Evolutionary conservation across 2,888 invertebrate species (phyloP), one percentile per base, ranked within the genome.

Genomic region (Lepidochitona cinerea): DNA sequence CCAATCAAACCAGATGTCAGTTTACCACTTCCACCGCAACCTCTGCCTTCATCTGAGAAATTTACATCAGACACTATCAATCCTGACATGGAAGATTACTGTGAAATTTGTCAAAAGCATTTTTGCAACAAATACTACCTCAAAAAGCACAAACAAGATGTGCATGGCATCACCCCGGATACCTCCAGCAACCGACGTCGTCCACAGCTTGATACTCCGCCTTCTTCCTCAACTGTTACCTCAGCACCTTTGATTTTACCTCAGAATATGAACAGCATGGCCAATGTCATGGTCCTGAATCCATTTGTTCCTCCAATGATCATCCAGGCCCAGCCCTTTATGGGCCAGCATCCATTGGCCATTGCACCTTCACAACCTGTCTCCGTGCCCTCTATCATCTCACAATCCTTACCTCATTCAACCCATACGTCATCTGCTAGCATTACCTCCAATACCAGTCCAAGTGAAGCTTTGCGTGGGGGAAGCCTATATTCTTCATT

Each of bases 401-500:
- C 84, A 37, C 84, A 85, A 71, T 82, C 84, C 37, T 75, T 84
- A 75, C 82, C 82, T 72, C 78, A 59, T 59, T 29, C 59, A 18
- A 32, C 23, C 32, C 18, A 18, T 14, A 59, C 59, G 29, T 32
- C 59, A 14, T 59, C 59, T 32, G 29, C 29, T 29, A 59, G 59
- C 85, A 54, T 75, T 83, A 75, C 82, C 81, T 73, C 78, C 32
- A 49, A 18, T 41, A n/a, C 18, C 33, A 49, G 32, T 37, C 49
- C 41, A 23, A 69, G 52, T 76, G 82, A 83, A 74, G 72, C 76
- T 18, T 75, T 82, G 18, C 76, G 83, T 59, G 81, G 83, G 67
- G 81, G 83, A 23, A 80, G 79, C 32, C 80, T 86, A n/a, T 85
- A 89, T 77, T 87, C 95, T 0, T 96, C 97, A 87, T 49, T 49